Conservation (phyloP, 2,888 invertebrate genomes). For the Reticulitermes lucifugus region DNA sequence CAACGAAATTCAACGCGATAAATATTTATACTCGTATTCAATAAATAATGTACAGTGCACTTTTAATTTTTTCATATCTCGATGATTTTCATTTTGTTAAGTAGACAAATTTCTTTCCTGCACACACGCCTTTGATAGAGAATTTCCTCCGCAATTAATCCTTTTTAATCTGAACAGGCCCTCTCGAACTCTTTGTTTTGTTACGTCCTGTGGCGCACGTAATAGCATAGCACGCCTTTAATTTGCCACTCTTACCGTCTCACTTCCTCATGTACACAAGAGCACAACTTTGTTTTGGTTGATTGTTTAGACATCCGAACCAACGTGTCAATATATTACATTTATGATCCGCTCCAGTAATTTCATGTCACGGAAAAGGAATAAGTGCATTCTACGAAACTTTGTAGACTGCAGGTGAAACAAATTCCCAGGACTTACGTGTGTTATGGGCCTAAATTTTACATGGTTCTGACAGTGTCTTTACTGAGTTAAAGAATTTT, state of each 20-base stretch:
- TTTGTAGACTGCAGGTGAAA: too few species aligned
- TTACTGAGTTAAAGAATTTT: too few species aligned
- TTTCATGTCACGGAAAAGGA: constrained; percentile 34
- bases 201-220: background rate
- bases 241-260: constrained; percentile 15
- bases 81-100: too few species aligned
- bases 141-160: background rate
- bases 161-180: background rate
- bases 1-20: too few species aligned
- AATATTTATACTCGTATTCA: too few species aligned
- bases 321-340: constrained; percentile 36
- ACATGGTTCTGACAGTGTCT: too few species aligned
- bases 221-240: constrained; percentile 12
- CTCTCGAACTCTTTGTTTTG: background rate
- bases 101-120: too few species aligned
- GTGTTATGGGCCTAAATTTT: too few species aligned
- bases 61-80: too few species aligned
- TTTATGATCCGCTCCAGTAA: constrained; percentile 34
- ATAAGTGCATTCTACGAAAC: background rate
- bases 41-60: too few species aligned
- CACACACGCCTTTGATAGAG: too few species aligned
- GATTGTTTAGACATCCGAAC: constrained; percentile 28
- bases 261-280: background rate
- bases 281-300: background rate
- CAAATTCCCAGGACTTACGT: too few species aligned